Evolutionary conservation across 2,113 vertebrate genomes (phyloP).

Genomic region (Pluvianellus socialis): DNA sequence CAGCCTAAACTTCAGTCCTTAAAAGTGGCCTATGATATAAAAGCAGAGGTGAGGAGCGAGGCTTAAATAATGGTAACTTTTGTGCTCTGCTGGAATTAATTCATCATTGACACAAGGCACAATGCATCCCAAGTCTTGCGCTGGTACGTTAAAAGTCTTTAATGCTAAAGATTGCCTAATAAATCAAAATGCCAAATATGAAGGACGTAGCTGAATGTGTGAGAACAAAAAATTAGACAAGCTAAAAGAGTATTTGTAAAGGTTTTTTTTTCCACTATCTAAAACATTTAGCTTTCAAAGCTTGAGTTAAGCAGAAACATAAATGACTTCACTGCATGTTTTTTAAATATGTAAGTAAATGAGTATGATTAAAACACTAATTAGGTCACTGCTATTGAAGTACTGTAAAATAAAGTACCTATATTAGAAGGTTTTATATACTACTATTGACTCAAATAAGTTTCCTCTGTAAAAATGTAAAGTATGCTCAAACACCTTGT

Average conservation of each 20-base stretch:
- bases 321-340: neutral
- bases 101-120: constrained; percentile 88
- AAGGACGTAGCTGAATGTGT: constrained; percentile 66
- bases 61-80: constrained; percentile 86
- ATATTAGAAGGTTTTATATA: neutral
- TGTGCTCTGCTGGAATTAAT: constrained; percentile 92
- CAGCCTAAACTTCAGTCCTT: constrained; percentile 72
- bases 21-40: constrained; percentile 64
- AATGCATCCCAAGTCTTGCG: constrained; percentile 82
- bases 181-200: constrained; percentile 93
- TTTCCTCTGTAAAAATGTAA: constrained; percentile 14
- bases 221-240: constrained; percentile 61
- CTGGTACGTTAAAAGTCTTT: constrained; percentile 79
- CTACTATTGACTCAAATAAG: neutral
- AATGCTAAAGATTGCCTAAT: constrained; percentile 89
- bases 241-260: constrained; percentile 27
- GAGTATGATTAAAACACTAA: constrained; percentile 1
- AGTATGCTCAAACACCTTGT: neutral
- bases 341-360: neutral
- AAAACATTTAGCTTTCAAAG: constrained; percentile 26
- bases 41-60: constrained; percentile 59
- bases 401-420: neutral
- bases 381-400: neutral
- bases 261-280: neutral
- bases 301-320: neutral